Evolutionary conservation across 2,888 invertebrate species (phyloP).

Genomic region (Dastarcus helophoroides): DNA sequence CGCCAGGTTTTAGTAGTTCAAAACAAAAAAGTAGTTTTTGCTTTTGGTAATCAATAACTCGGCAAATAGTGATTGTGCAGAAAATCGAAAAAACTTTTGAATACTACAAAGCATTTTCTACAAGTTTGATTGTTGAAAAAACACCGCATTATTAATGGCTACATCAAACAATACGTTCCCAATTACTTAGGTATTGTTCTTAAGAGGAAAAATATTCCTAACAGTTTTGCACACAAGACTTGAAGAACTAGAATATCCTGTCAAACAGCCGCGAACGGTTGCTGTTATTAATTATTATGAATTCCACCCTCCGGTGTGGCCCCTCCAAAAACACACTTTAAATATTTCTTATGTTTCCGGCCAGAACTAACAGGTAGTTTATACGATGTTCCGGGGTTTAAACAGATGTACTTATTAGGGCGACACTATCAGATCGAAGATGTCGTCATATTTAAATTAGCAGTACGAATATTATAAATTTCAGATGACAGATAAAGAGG

Average conservation of each 20-base stretch:
- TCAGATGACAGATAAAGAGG: conserved; percentile 14
- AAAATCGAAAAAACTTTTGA: too few species aligned
- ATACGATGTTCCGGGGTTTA: conserved; percentile 22
- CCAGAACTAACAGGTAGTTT: conserved; percentile 23
- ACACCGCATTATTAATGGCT: background rate
- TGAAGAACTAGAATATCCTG: too few species aligned
- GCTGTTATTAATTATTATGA: too few species aligned
- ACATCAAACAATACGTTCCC: background rate
- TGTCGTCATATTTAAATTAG: conserved; percentile 30
- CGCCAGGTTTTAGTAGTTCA: too few species aligned
- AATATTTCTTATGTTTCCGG: conserved; percentile 22
- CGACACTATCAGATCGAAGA: conserved; percentile 22
- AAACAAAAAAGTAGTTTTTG: too few species aligned
- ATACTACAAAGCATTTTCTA: too few species aligned
- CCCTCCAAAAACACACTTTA: conserved; percentile 17
- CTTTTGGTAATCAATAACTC: too few species aligned
- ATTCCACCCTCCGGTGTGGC: conserved; percentile 11
- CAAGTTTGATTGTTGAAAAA: conserved; percentile 1
- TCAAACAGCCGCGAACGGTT: too few species aligned
- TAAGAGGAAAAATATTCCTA: background rate
- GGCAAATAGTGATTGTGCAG: too few species aligned
- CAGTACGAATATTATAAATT: conserved; percentile 20
- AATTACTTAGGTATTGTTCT: background rate
- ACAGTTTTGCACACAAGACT: too few species aligned
- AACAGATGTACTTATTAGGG: conserved; percentile 30